Evolutionary conservation across 2,888 invertebrate genomes (phyloP).

Genomic region (Theretra japonica): DNA sequence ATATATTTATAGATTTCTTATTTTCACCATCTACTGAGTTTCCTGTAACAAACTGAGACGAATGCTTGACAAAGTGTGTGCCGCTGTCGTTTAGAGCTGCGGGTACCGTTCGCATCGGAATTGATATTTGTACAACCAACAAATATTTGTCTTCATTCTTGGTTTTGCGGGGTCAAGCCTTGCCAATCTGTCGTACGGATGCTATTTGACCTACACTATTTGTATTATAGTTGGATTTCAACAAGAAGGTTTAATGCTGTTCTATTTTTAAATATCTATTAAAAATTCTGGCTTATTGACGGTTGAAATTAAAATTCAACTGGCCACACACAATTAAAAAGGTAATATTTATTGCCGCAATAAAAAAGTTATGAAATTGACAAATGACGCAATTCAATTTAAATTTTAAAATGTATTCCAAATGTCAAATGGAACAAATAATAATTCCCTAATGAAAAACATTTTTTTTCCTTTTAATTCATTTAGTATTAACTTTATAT

Average conservation of each 20-base stretch:
- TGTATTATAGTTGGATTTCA: background rate
- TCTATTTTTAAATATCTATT: background rate
- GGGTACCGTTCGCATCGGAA: constrained; percentile 19
- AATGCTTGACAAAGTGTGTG: constrained; percentile 23
- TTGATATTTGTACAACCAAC: constrained; percentile 23
- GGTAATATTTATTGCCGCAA: too few species aligned
- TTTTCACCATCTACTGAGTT: constrained; percentile 35
- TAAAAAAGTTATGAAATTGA: too few species aligned
- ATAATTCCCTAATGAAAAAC: too few species aligned
- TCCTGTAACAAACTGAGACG: constrained; percentile 28
- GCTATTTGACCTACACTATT: constrained; percentile 10
- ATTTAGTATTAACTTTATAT: too few species aligned
- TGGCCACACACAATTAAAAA: too few species aligned
- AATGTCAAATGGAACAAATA: too few species aligned
- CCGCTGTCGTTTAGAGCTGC: constrained; percentile 25
- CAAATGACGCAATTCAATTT: too few species aligned
- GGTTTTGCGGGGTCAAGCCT: constrained; percentile 24
- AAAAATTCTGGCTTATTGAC: too few species aligned
- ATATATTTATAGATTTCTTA: constrained; percentile 4
- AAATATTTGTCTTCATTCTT: constrained; percentile 27
- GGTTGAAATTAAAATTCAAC: too few species aligned
- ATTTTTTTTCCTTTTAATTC: too few species aligned
- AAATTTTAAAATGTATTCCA: too few species aligned
- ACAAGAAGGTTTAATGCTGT: background rate
- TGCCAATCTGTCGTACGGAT: constrained; percentile 10